Evolutionary conservation across 2,113 vertebrate species (phyloP), one percentile per base, ranked within the genome.

Genomic region (Austrofundulus limnaeus): DNA sequence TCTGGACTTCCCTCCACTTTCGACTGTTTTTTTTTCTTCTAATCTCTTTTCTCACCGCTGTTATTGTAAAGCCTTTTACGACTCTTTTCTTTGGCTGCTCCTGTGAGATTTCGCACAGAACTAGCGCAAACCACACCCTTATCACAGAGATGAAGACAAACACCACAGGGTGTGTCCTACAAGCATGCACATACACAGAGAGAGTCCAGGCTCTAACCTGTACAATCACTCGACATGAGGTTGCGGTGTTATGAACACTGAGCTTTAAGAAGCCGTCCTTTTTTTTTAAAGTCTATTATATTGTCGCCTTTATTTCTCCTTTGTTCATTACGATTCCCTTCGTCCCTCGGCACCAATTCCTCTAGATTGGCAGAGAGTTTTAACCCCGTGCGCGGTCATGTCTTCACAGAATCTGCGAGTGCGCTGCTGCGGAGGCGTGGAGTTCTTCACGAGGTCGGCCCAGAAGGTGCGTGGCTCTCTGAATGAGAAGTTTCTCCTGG

Each of bases 401-500:
- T 59, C 16, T 63, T n/a, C 66, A 55, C 72, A 99, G 97, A 94
- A 97, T 80, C 92, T 99, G 31, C 90, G 96, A 2, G 91, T 98
- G 2, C 94, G 94, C 72, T 94, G 92, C 82, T 93, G 85, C 0
- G 94, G 92, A 0, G 97, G 97, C 0, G 92, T 93, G 0, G 96
- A 96, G 81, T 99, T 99, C 75, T 95, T 94, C 82, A 94, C 96
- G 0, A 92, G 95, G 2, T 94, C 95, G 0, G 94, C 96, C 14
- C 94, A 94, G 78, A 97, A 92, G 60, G 93, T 99, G 67, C 91
- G 88, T 38, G 97, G 97, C 0, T 89, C 86, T 9, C 78, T 97
- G 80, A 94, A 92, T 54, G 94, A 98, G 91, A 98, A 94, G 89
- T 99, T 98, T 87, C 94, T 99, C 92, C 94, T 99, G 3, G 92